phyloP scores from a whole-genome alignment of 2,888 invertebrate species.

The Autographa pulchrina region DNA sequence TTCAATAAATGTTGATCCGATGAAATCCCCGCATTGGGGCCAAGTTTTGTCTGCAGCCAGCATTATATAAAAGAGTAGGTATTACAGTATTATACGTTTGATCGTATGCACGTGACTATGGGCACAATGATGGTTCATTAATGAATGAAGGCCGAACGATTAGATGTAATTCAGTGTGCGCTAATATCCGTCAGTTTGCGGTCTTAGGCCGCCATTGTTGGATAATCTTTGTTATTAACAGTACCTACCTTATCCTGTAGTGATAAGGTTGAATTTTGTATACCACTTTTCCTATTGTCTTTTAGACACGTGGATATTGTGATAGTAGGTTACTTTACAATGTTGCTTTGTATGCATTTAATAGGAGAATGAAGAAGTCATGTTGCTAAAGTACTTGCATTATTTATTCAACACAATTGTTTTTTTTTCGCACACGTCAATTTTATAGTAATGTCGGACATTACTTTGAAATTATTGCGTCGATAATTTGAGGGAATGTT shows the following conservation, averaged over 20 bases:
- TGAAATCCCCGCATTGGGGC: too few relatives aligned
- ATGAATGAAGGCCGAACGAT: slow-evolving; percentile 54
- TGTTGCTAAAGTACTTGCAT: background rate
- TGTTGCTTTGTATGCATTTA: slow-evolving; percentile 4
- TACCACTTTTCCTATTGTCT: background rate
- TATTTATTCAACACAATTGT: slow-evolving; percentile 3
- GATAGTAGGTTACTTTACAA: background rate
- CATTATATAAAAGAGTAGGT: too few relatives aligned
- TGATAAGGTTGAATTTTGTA: background rate
- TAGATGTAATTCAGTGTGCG: slow-evolving; percentile 49
- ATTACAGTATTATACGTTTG: slow-evolving; percentile 3
- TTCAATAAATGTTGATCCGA: too few relatives aligned
- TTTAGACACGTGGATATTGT: background rate
- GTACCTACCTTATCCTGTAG: background rate
- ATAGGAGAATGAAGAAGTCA: background rate
- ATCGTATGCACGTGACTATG: slow-evolving; percentile 48
- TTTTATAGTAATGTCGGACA: background rate
- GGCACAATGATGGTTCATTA: slow-evolving; percentile 54
- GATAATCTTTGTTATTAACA: slow-evolving; percentile 49
- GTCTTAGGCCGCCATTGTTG: slow-evolving; percentile 29
- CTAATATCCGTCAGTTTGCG: slow-evolving; percentile 46
- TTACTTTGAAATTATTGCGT: background rate
- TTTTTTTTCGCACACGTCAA: background rate
- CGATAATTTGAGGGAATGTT: background rate
- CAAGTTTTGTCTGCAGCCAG: too few relatives aligned